Conservation (phyloP, 2,797 vertebrate genomes). For the Antennarius maculatus region DNA sequence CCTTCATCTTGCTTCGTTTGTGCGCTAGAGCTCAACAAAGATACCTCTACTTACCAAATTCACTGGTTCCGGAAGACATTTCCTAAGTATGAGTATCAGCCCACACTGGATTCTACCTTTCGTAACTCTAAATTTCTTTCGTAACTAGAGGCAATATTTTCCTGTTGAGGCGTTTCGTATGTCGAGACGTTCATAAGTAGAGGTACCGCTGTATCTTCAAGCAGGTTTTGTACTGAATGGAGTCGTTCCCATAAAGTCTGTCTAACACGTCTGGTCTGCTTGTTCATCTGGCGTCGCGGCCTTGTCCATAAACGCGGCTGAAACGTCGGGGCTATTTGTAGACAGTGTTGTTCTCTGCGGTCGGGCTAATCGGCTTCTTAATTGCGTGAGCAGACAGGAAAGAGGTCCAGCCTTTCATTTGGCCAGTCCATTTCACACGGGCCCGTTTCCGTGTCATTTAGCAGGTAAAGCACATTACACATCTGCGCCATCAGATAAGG, state of each 20-base stretch:
- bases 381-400: constrained; percentile 66
- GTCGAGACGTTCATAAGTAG: no score
- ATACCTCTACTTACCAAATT: no score
- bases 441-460: constrained; percentile 73
- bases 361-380: constrained; percentile 62
- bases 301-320: constrained; percentile 38
- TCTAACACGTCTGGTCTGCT: neutral
- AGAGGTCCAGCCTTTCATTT: constrained; percentile 72
- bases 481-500: constrained; percentile 64
- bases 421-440: constrained; percentile 73
- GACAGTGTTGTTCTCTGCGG: constrained; percentile 51
- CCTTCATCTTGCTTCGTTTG: constrained; percentile 13
- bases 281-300: constrained; percentile 16
- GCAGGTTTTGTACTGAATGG: no score
- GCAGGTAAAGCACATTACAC: constrained; percentile 74
- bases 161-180: no score
- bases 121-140: no score
- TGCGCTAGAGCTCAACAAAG: neutral
- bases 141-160: no score
- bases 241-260: no score
- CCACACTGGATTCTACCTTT: no score
- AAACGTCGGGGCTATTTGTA: constrained; percentile 45
- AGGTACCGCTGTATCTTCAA: no score
- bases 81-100: no score
- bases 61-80: no score